Conservation (phyloP, 2,888 invertebrate species). For the Pemphredon lugubris region DNA sequence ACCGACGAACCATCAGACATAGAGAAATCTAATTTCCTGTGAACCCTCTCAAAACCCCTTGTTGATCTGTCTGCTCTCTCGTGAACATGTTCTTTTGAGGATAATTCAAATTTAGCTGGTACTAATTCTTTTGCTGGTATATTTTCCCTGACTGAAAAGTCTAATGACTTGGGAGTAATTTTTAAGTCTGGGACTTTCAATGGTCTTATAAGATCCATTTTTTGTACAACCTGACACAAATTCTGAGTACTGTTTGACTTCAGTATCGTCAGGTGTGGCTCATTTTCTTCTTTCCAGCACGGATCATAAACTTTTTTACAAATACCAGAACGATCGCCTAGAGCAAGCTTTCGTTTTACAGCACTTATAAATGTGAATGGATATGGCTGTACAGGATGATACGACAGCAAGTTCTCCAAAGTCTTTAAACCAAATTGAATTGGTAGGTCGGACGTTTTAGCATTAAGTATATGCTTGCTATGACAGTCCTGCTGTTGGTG, state of each 20-base stretch:
- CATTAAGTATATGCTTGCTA: conserved; percentile 23
- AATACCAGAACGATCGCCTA: conserved; percentile 65
- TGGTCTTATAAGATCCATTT: conserved; percentile 77
- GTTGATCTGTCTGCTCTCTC: conserved; percentile 65
- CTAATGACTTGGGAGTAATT: conserved; percentile 76
- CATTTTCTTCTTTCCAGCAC: conserved; percentile 25
- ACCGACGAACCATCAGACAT: conserved; percentile 72
- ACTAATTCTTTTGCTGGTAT: conserved; percentile 69
- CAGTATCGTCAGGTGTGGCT: conserved; percentile 35
- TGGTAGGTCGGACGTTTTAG: conserved; percentile 12
- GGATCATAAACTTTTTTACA: conserved; percentile 63
- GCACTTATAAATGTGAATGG: conserved; percentile 85
- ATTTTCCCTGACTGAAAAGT: conserved; percentile 73
- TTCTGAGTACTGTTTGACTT: conserved; percentile 46
- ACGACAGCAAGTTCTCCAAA: conserved; percentile 57
- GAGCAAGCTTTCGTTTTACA: conserved; percentile 83
- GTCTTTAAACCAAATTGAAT: conserved; percentile 38
- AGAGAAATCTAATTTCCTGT: conserved; percentile 77
- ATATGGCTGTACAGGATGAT: conserved; percentile 80
- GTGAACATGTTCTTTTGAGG: conserved; percentile 57
- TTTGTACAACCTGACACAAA: conserved; percentile 57
- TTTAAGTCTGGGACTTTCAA: conserved; percentile 78
- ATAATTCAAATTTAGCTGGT: conserved; percentile 64
- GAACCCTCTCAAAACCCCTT: conserved; percentile 71
- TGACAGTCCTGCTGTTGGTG: conserved; percentile 52